Conservation (phyloP, 2,113 vertebrate genomes). For the Daubentonia madagascariensis region DNA sequence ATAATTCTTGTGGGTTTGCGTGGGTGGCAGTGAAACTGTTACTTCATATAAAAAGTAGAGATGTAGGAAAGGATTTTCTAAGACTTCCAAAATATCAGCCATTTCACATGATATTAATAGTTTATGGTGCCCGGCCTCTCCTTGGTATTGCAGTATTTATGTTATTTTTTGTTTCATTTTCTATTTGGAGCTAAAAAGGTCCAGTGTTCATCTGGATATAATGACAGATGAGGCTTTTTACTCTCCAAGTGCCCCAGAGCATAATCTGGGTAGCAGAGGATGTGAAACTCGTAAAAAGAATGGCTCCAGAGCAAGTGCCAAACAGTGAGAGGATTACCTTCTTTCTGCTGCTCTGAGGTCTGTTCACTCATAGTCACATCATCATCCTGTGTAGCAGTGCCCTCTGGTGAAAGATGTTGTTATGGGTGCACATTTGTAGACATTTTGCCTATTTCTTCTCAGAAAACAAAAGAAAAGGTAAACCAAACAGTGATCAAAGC, state of each 20-base stretch:
- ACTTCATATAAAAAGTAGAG: not conserved
- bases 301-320: not conserved
- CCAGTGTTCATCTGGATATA: not conserved
- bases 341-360: not conserved
- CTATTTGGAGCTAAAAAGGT: not conserved
- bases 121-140: not conserved
- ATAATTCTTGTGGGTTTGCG: not conserved
- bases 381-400: constrained; percentile 34
- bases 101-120: not conserved
- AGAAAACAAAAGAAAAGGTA: not conserved
- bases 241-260: not conserved
- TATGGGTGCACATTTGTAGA: not conserved
- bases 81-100: not conserved
- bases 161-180: not conserved
- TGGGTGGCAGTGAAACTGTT: not conserved
- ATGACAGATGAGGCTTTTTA: not conserved
- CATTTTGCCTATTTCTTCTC: not conserved
- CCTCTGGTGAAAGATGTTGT: constrained; percentile 46
- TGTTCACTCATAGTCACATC: not conserved
- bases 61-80: not conserved
- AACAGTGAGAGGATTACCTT: not conserved
- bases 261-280: not conserved
- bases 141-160: not conserved
- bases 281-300: not conserved
- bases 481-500: not conserved